phyloP scores from a whole-genome alignment of 2,888 invertebrate genomes.

The Hypena proboscidalis region DNA sequence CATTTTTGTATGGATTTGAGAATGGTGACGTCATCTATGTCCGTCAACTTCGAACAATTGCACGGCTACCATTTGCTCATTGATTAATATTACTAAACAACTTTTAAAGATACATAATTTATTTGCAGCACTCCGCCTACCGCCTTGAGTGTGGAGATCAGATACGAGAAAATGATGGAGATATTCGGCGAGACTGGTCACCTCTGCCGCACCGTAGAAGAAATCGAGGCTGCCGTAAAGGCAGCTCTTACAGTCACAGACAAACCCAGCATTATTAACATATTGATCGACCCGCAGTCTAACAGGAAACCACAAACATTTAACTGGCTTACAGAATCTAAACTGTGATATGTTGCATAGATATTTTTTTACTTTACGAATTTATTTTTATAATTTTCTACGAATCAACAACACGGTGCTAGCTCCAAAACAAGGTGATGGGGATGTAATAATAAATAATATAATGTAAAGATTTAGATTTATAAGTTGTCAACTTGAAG shows the following conservation, averaged over 20 bases:
- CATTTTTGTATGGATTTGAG: too few species aligned
- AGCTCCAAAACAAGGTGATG: not conserved
- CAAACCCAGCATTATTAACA: constrained; percentile 94
- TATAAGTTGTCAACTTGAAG: constrained; percentile 22
- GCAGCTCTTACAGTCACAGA: constrained; percentile 88
- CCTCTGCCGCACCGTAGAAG: constrained; percentile 91
- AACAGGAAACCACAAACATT: constrained; percentile 96
- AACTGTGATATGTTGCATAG: constrained; percentile 85
- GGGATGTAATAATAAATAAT: not conserved
- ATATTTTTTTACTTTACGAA: constrained; percentile 2
- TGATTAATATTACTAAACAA: too few species aligned
- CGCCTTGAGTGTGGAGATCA: constrained; percentile 90
- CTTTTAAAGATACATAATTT: constrained; percentile 7
- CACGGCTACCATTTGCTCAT: too few species aligned
- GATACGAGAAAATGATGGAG: constrained; percentile 96
- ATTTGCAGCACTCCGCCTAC: constrained; percentile 92
- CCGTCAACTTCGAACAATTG: too few species aligned
- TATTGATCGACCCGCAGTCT: constrained; percentile 94
- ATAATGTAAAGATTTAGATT: not conserved
- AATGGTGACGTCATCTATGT: too few species aligned
- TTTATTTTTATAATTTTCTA: not conserved
- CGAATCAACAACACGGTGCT: constrained; percentile 1
- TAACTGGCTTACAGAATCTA: constrained; percentile 97
- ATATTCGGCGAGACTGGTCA: constrained; percentile 94
- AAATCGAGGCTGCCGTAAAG: constrained; percentile 89